Evolutionary conservation across 2,888 invertebrate species (phyloP), one percentile per base, ranked within the genome.

Genomic region (Panzeria rudis): DNA sequence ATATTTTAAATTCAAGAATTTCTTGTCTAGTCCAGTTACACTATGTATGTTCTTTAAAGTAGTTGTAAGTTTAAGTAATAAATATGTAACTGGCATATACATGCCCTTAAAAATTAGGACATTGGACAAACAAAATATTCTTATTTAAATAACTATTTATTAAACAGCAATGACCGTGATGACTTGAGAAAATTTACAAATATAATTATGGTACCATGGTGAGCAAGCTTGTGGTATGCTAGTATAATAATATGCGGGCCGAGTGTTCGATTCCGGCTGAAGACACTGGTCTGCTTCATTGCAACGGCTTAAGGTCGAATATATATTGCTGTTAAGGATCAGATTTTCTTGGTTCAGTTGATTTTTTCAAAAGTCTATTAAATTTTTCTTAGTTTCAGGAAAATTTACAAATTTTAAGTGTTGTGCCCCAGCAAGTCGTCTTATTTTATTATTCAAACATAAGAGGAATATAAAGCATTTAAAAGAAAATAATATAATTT

Each of bases 21-120:
- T 35, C 23, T 52, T 52, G 64, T 64, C 64, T 64, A 47, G 64
- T 15, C 44, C 44, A 64, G 29, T 47, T 44, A 44, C 17, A n/a
- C 29, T 64, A 8, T 25, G n/a, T 25, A 23, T n/a, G n/a, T n/a
- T n/a, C n/a, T n/a, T 64, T 41, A 41, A 15, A 62, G 8, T 38
- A 8, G 2, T 23, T n/a, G 13, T 41, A 5, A 0, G 15, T 44
- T n/a, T 15, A n/a, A n/a, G 44, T 15, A n/a, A n/a, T 44, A n/a
- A 44, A 4, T n/a, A 15, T n/a, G n/a, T 44, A 38, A 38, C 5
- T 38, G 11, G 7, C 38, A 25, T 11, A 23, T 41, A 38, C 15
- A 13, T 8, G 7, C 9, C 9, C 11, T 50, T 50, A 11, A 29
- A 56, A 56, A 56, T 25, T 15, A 29, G 29, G 29, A 29, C 29